These are phyloP conservation scores for Pherbina coryleti DNA, from an alignment of 2,888 invertebrate species.

Conservation along the genomic window DNA sequence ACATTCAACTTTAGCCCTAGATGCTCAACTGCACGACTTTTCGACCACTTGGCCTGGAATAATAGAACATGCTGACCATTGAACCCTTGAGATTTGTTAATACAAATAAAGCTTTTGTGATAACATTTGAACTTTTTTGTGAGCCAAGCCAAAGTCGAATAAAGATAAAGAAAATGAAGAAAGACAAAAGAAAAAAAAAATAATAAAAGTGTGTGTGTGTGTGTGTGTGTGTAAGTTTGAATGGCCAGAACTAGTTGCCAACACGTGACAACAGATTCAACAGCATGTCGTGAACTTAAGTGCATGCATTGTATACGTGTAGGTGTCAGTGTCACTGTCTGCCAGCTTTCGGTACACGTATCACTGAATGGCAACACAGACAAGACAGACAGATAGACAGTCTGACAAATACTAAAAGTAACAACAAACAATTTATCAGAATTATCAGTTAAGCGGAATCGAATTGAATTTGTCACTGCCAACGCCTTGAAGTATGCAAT, in stretches of 20 bases:
- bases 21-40: too few relatives aligned
- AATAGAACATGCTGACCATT: slow-evolving; percentile 32
- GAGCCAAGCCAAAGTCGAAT: background rate
- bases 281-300: background rate
- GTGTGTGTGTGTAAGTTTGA: background rate
- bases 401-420: background rate
- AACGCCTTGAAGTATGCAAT: slow-evolving; percentile 40
- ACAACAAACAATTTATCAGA: slow-evolving; percentile 56
- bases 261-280: background rate
- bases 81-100: slow-evolving; percentile 39
- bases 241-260: background rate
- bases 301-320: background rate
- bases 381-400: slow-evolving; percentile 52
- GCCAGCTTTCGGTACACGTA: slow-evolving; percentile 20
- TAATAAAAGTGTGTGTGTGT: background rate
- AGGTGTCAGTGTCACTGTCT: background rate
- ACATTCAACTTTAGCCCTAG: background rate
- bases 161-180: too few relatives aligned
- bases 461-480: slow-evolving; percentile 61
- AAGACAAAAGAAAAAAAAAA: background rate
- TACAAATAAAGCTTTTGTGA: slow-evolving; percentile 19
- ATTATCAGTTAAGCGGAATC: slow-evolving; percentile 63
- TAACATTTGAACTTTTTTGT: slow-evolving; percentile 13
- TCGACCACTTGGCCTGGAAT: too few relatives aligned
- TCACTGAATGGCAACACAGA: slow-evolving; percentile 31